phyloP scores from a whole-genome alignment of 1,140 invertebrate species.

The Anadara kagoshimensis region DNA sequence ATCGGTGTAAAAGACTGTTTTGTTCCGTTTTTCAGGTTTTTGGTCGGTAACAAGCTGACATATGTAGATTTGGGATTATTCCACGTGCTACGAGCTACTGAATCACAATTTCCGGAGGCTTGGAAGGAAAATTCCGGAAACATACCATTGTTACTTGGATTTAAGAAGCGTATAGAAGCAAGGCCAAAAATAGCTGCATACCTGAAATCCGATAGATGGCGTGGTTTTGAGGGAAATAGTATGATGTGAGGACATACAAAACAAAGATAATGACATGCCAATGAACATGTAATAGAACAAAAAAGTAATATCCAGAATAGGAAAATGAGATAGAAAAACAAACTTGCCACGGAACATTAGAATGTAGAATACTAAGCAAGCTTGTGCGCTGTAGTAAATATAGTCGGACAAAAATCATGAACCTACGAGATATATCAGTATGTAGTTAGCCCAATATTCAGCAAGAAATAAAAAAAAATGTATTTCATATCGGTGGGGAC shows the following conservation, averaged over 20 bases:
- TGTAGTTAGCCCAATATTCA: no score
- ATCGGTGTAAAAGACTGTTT: no score
- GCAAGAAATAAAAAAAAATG: no score
- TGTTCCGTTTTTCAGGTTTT: conserved; percentile 49
- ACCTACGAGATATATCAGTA: no score
- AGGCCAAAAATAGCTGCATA: conserved; percentile 54
- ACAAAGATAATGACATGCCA: not conserved
- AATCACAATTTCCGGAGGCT: conserved; percentile 48
- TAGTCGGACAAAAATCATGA: no score
- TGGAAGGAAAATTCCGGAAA: conserved; percentile 40
- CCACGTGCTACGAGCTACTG: conserved; percentile 51
- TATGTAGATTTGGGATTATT: conserved; percentile 57
- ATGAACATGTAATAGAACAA: no score
- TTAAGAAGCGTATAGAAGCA: conserved; percentile 44
- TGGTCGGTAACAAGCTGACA: conserved; percentile 51
- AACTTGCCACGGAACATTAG: no score
- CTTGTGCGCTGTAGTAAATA: no score
- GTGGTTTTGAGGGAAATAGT: conserved; percentile 57
- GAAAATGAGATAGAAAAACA: no score
- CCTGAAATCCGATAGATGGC: conserved; percentile 50
- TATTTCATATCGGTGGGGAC: no score
- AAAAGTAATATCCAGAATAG: no score
- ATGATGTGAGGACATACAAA: conserved; percentile 50
- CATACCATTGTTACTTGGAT: conserved; percentile 48
- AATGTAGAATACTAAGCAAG: no score